Base-by-base conservation (phyloP, 2,113 vertebrate genomes). In the Neolamprologus sp. region DNA sequence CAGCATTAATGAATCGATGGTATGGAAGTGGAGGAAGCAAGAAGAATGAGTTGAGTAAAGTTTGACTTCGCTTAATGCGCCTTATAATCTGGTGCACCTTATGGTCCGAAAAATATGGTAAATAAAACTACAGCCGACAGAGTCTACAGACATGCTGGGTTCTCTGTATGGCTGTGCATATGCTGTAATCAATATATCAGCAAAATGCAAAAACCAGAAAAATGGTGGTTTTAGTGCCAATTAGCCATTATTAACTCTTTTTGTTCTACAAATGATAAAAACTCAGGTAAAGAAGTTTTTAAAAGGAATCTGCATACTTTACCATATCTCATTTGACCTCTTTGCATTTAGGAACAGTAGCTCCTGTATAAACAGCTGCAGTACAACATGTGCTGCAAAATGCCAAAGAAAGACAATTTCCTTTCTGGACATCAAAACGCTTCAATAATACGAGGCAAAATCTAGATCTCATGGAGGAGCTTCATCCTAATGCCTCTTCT, bases 401-500 rank as follows among this genome's bases (percentile, higher is more conserved):
- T 3, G 4, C 80, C 53, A 86, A 85, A 82, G 53, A 91, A 94
- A 94, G 45, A 88, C 81, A 92, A 95, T 95, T 94, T 94, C 94
- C 94, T 95, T 73, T 91, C 82, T 79, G 58, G 68, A 89, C 83
- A 90, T 87, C 81, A 93, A 92, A 93, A 87, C 80, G 79, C 81
- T 87, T 90, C 75, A 93, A 85, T 93, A 92, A 94, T 81, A 85
- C 3, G 84, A 95, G 88, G 88, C 88, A 89, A 87, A 83, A 85
- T 92, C 90, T 54, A 68, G 83, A 90, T 92, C 85, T 91, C 79
- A 75, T 82, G 88, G 42, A 54, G 86, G 89, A 95, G 93, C 90
- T 92, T 91, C 87, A 71, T 91, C 87, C 53, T 94, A 95, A 95
- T 95, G 82, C 94, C 81, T 45, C 91, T 93, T 95, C 90, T 95